Percentiles rank a stretch among this genome's conserved stretches.
phyloP scores from a whole-genome alignment of 2,888 invertebrate species.

The Chalcis sispes region DNA sequence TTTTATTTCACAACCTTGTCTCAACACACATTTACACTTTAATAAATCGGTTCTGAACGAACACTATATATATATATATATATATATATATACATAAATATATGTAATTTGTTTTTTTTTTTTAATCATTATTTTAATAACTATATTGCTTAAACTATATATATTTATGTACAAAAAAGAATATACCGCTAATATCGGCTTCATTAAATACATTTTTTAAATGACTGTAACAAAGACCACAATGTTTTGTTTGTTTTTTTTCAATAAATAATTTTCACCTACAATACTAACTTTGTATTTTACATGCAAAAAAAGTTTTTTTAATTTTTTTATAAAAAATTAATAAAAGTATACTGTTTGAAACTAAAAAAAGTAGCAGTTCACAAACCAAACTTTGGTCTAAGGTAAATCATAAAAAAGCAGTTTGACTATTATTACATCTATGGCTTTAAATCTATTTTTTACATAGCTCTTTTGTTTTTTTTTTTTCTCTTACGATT shows the following conservation, averaged over 20 bases:
- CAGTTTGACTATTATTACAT: conserved; percentile 12
- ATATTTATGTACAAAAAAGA: conserved; percentile 36
- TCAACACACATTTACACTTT: conserved; percentile 43
- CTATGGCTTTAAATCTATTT: conserved; percentile 33
- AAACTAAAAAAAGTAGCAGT: conserved; percentile 17
- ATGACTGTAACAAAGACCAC: conserved; percentile 11
- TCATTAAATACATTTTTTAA: conserved; percentile 14
- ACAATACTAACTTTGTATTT: conserved; percentile 3
- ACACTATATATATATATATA: no score
- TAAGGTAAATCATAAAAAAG: conserved; percentile 24
- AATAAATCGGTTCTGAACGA: conserved; percentile 30
- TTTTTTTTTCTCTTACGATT: not conserved
- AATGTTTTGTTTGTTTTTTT: no score
- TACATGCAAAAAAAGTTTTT: not conserved
- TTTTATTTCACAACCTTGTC: conserved; percentile 47
- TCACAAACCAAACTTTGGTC: conserved; percentile 48
- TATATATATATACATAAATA: no score
- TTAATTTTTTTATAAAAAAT: conserved; percentile 9
- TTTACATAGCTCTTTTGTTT: conserved; percentile 12
- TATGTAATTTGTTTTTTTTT: conserved; percentile 16
- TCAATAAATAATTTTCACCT: not conserved
- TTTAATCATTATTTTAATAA: conserved; percentile 16
- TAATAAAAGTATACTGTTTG: conserved; percentile 17
- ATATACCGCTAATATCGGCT: not conserved
- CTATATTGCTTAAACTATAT: conserved; percentile 19